Evolutionary conservation across 2,797 vertebrate species (phyloP).

Genomic region (Girardinus metallicus): DNA sequence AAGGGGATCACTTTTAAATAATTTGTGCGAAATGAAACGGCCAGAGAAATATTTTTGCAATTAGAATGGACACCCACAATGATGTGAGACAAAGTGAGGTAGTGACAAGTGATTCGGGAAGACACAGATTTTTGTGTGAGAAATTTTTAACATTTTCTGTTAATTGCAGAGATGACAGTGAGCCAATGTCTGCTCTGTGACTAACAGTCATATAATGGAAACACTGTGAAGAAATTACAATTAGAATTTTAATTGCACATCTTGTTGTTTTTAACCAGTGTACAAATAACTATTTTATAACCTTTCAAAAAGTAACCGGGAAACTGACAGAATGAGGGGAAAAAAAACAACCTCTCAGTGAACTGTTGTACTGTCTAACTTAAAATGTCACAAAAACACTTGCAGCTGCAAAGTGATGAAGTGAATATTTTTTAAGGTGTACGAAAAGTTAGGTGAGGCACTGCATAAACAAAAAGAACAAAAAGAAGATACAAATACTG

Average conservation of each 20-base stretch:
- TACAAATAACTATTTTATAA: not conserved
- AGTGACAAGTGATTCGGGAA: conserved; percentile 1
- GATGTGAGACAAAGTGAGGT: not conserved
- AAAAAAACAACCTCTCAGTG: not conserved
- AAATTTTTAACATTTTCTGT: not conserved
- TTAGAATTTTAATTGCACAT: not conserved
- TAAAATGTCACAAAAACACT: not conserved
- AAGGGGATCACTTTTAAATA: conserved; percentile 8
- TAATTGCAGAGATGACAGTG: not conserved
- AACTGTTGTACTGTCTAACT: not conserved
- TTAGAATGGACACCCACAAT: not conserved
- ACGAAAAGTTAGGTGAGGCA: not conserved
- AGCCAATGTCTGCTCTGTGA: not conserved
- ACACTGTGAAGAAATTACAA: not conserved
- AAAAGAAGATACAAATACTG: conserved; percentile 9
- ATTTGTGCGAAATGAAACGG: not conserved
- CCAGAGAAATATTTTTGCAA: conserved; percentile 8
- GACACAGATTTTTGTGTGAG: not conserved
- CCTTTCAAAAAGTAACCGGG: not conserved
- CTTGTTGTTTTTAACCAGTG: not conserved
- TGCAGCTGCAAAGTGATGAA: not conserved
- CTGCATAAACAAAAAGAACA: conserved; percentile 27
- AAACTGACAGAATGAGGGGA: not conserved
- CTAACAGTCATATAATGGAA: not conserved
- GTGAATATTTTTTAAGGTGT: not conserved